Conservation (phyloP, 2,888 invertebrate species). For the Oscheius sp. region DNA sequence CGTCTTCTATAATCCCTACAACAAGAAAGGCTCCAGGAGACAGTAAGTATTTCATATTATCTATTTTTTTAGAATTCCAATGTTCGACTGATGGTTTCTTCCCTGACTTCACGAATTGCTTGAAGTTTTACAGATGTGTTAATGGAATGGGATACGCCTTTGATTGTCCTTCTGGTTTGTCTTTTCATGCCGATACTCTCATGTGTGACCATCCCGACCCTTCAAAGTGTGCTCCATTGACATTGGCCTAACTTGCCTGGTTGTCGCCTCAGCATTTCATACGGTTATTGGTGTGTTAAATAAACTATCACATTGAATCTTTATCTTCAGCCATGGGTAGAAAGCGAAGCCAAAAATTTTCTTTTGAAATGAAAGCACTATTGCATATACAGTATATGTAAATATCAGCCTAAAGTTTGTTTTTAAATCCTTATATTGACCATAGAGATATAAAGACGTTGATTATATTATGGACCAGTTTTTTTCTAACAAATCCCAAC, state of each 20-base stretch:
- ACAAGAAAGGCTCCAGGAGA: conserved; percentile 22
- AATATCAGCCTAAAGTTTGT: too few relatives aligned
- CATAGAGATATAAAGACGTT: too few relatives aligned
- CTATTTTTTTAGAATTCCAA: conserved; percentile 42
- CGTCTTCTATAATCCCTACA: conserved; percentile 26
- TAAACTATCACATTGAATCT: neutral
- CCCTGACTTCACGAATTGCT: conserved; percentile 51
- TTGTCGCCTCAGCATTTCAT: neutral
- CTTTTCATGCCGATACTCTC: conserved; percentile 59
- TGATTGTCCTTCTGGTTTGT: conserved; percentile 47
- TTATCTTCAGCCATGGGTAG: too few relatives aligned
- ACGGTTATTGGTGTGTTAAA: conserved; percentile 9
- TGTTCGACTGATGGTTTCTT: conserved; percentile 67
- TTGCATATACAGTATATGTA: too few relatives aligned
- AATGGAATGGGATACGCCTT: conserved; percentile 65
- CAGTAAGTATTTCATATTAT: conserved; percentile 3
- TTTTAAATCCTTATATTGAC: too few relatives aligned
- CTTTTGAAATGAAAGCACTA: too few relatives aligned
- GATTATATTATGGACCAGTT: too few relatives aligned
- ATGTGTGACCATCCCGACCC: conserved; percentile 65
- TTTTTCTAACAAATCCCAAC: too few relatives aligned
- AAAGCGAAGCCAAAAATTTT: too few relatives aligned
- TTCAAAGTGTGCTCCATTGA: conserved; percentile 50
- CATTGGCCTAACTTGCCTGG: conserved; percentile 15
- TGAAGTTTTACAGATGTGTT: conserved; percentile 66